Percentiles rank a stretch among this genome's conserved stretches.
Conservation (phyloP, 2,797 vertebrate genomes). For the Cheracebus regulus region DNA sequence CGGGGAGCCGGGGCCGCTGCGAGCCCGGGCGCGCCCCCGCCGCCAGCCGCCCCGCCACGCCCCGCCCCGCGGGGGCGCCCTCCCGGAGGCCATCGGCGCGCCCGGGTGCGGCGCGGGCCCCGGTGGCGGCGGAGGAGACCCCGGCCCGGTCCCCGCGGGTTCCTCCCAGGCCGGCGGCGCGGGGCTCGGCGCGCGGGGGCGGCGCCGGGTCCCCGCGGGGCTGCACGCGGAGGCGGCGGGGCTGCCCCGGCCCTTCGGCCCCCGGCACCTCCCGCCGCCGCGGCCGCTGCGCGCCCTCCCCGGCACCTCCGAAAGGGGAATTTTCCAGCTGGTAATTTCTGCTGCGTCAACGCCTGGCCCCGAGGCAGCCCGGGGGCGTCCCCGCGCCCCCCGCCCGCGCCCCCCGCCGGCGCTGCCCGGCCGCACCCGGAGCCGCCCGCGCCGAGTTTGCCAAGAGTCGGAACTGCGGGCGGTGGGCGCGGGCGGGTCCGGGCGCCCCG, state of each 20-base stretch:
- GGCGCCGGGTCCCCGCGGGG: constrained; percentile 33
- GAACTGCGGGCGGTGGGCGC: constrained; percentile 85
- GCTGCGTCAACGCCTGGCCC: constrained; percentile 96
- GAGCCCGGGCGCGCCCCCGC: constrained; percentile 52
- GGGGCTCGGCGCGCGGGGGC: neutral
- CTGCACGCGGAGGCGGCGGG: constrained; percentile 44
- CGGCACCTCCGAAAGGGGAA: constrained; percentile 91
- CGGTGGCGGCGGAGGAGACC: neutral
- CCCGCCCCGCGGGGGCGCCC: constrained; percentile 65
- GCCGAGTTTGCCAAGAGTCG: constrained; percentile 85
- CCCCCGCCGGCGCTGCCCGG: constrained; percentile 68
- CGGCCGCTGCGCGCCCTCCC: constrained; percentile 76
- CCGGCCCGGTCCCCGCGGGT: neutral
- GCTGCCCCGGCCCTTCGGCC: constrained; percentile 54
- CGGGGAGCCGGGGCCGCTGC: neutral
- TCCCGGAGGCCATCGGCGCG: neutral
- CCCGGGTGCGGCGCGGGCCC: neutral
- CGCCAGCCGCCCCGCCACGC: neutral
- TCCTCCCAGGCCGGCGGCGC: neutral
- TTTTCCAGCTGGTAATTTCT: constrained; percentile 96
- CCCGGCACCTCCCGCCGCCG: constrained; percentile 68
- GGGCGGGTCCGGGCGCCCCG: constrained; percentile 67
- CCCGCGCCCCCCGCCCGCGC: constrained; percentile 80
- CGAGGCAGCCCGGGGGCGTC: constrained; percentile 85
- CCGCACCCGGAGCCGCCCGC: constrained; percentile 79